Evolutionary conservation across 1,140 invertebrate genomes (phyloP), one percentile per base, ranked within the genome.

Genomic region (Luehdorfia chinensis): DNA sequence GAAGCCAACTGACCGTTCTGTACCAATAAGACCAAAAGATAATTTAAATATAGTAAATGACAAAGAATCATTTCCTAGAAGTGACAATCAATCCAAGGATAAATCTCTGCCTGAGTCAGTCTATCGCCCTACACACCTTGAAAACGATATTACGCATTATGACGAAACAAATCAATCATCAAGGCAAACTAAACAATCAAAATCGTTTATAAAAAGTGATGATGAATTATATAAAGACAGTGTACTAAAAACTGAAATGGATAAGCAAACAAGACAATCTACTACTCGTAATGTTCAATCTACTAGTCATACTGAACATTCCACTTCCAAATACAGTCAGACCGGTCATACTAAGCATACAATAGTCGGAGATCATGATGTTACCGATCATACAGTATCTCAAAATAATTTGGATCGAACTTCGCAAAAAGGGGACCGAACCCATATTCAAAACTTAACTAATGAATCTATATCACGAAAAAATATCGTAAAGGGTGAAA

Each of bases 11-110:
- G 75, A 84, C 9, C 76, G 64, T 28, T 77, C 75, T 31, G 16
- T 31, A 13, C 84, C 66, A 25, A 61, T 73, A 14, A 70, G 71
- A 53, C 87, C 87, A 1, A 83, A 89, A 50, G 89, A 91, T 63
- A 92, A 92, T 60, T 65, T 93, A 11, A 86, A 79, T 47, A 84
- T 89, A 2, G 90, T 92, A 77, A 90, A 90, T 4, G 88, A 90
- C 1, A 90, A 91, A 57, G 87, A 89, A 49, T 65, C 86, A 47
- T 80, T 84, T 15, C 33, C 51, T 27, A 37, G 25, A 23, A 77
- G 19, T 27, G 46, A 52, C 11, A 37, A 12, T 25, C 34, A 37
- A 8, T 34, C 19, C 12, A 47, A 23, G 7, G 13, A 25, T 34
- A 16, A 33, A 18, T 27, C 28, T 8, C 7, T 6, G 28, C 13